These are phyloP conservation scores for Triplophysa siluroides DNA, from an alignment of 2,113 vertebrate genomes.

Conservation along the genomic window DNA sequence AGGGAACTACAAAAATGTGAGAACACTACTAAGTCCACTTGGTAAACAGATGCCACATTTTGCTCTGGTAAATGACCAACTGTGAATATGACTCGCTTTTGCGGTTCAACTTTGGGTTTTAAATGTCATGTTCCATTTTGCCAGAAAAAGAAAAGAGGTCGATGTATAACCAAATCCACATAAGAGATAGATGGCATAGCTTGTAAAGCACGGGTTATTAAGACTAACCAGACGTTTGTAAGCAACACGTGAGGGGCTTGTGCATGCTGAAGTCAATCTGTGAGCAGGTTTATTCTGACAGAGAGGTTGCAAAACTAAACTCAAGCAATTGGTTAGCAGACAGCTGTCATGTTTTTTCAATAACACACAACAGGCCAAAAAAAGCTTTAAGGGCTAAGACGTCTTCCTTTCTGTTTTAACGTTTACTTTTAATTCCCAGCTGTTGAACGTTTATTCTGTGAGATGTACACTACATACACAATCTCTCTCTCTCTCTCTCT, in stretches of 20 bases:
- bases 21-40: conserved; percentile 58
- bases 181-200: background rate
- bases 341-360: background rate
- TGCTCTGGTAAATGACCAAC: conserved; percentile 56
- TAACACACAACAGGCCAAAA: background rate
- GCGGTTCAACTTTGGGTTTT: conserved; percentile 26
- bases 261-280: background rate
- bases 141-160: background rate
- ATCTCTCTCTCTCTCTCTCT: background rate
- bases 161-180: background rate
- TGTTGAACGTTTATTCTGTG: background rate
- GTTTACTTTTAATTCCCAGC: conserved; percentile 12
- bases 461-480: background rate
- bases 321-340: no score
- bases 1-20: conserved; percentile 44
- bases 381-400: background rate
- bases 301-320: no score
- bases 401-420: background rate
- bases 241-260: no score
- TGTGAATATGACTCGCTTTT: conserved; percentile 51
- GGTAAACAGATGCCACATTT: conserved; percentile 67
- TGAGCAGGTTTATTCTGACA: background rate
- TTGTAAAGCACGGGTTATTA: background rate
- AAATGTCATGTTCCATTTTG: conserved; percentile 60
- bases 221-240: background rate